These are phyloP conservation scores for Lepidotrigona ventralis DNA, from an alignment of 1,140 invertebrate genomes.

Conservation along the genomic window DNA sequence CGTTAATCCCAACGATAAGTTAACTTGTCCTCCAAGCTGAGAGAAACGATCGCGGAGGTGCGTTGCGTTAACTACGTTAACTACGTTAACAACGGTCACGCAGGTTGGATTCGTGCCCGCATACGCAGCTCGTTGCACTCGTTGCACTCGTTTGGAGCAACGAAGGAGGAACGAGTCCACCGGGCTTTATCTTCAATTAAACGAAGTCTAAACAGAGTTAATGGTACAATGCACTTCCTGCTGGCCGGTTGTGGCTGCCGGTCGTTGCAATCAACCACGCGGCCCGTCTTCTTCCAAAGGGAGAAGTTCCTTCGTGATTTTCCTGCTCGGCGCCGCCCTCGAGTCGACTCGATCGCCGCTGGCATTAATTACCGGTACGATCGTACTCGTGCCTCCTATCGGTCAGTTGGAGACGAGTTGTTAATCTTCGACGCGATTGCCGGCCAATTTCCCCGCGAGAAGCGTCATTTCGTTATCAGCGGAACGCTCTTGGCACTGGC, in stretches of 20 bases:
- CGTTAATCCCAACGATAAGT: too few species aligned
- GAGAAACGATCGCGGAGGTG: background rate
- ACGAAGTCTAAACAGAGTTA: constrained; percentile 65
- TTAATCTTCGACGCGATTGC: constrained; percentile 48
- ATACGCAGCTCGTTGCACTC: constrained; percentile 1
- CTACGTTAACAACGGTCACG: constrained; percentile 11
- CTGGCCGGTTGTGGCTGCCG: constrained; percentile 30
- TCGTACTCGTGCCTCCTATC: constrained; percentile 49
- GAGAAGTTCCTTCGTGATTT: background rate
- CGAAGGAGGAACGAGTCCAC: constrained; percentile 17
- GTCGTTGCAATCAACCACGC: constrained; percentile 26
- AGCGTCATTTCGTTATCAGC: constrained; percentile 34
- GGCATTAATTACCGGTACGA: constrained; percentile 61
- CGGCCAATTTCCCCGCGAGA: constrained; percentile 34
- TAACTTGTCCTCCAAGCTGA: background rate
- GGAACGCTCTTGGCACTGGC: constrained; percentile 6
- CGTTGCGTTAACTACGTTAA: background rate
- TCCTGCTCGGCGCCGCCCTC: constrained; percentile 42
- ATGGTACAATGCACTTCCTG: constrained; percentile 68
- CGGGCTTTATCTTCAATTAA: constrained; percentile 66
- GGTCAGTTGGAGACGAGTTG: constrained; percentile 43
- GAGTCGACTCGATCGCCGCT: constrained; percentile 45
- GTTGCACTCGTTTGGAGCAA: background rate
- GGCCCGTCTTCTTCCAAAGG: constrained; percentile 38
- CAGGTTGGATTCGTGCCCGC: background rate